phyloP scores from a whole-genome alignment of 1,140 invertebrate species.

The Drusus annulatus region DNA sequence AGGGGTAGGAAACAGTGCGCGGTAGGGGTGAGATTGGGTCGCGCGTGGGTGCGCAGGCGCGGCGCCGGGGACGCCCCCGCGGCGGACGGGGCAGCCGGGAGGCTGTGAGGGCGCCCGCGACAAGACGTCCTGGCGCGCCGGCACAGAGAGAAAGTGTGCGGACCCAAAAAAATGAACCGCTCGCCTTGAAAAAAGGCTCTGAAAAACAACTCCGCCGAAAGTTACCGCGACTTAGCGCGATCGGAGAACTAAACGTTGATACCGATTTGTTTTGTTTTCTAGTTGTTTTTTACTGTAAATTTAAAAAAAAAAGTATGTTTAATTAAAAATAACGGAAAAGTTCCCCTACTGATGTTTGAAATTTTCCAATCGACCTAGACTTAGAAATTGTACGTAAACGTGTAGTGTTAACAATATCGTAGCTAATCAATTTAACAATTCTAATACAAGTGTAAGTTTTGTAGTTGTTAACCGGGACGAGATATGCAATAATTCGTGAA shows the following conservation, averaged over 20 bases:
- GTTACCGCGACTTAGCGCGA: constrained; percentile 15
- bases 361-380: constrained; percentile 15
- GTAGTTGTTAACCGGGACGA: background rate
- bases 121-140: constrained; percentile 55
- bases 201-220: constrained; percentile 45
- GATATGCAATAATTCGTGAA: background rate
- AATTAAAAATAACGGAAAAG: too few relatives aligned
- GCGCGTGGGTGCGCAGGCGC: constrained; percentile 47
- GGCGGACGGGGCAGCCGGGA: constrained; percentile 16
- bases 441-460: background rate
- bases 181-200: constrained; percentile 46
- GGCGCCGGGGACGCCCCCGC: constrained; percentile 20
- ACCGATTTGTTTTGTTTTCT: constrained; percentile 15
- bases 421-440: constrained; percentile 17
- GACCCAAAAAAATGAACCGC: constrained; percentile 45
- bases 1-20: background rate
- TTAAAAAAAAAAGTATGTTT: constrained; percentile 1
- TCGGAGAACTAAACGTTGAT: constrained; percentile 21
- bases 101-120: constrained; percentile 38
- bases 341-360: background rate
- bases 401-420: constrained; percentile 31
- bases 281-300: constrained; percentile 39
- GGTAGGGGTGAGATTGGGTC: constrained; percentile 15
- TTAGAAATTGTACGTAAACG: constrained; percentile 38
- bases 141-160: constrained; percentile 49